Conservation (phyloP, 2,888 invertebrate species). For the Drepana falcataria region DNA sequence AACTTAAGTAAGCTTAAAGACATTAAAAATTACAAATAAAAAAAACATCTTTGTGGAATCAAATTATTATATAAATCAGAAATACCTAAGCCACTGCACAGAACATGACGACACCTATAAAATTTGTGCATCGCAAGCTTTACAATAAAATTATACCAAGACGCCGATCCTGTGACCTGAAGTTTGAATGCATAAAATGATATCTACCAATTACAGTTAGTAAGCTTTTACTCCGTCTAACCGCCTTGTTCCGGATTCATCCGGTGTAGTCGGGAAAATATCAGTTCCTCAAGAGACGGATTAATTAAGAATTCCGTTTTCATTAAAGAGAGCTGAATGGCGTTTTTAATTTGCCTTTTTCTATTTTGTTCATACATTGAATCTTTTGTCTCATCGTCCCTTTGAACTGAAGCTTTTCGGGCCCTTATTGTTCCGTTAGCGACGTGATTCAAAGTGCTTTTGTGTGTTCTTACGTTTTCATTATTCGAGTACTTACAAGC, state of each 20-base stretch:
- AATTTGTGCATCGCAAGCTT: too few relatives aligned
- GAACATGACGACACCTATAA: too few relatives aligned
- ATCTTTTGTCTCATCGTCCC: constrained; percentile 23
- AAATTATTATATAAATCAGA: too few relatives aligned
- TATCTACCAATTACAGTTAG: not conserved
- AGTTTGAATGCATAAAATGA: not conserved
- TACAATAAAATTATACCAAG: too few relatives aligned
- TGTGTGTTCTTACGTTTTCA: constrained; percentile 12
- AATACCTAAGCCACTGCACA: too few relatives aligned
- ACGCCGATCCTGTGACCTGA: not conserved
- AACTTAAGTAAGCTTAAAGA: too few relatives aligned
- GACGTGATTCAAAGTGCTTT: constrained; percentile 20
- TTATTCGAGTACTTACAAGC: constrained; percentile 1
- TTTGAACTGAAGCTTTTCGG: constrained; percentile 15
- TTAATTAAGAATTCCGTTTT: constrained; percentile 36
- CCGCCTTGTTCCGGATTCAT: constrained; percentile 16
- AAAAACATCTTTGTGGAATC: too few relatives aligned
- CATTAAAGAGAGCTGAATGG: constrained; percentile 30
- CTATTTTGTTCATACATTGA: constrained; percentile 20
- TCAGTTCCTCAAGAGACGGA: constrained; percentile 25
- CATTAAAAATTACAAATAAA: too few relatives aligned
- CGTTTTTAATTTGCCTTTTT: constrained; percentile 33
- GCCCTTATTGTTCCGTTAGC: constrained; percentile 15
- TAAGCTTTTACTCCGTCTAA: constrained; percentile 5
- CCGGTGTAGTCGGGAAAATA: constrained; percentile 23